Evolutionary conservation across 2,888 invertebrate genomes (phyloP).

Genomic region (Alentia gelatinosa): DNA sequence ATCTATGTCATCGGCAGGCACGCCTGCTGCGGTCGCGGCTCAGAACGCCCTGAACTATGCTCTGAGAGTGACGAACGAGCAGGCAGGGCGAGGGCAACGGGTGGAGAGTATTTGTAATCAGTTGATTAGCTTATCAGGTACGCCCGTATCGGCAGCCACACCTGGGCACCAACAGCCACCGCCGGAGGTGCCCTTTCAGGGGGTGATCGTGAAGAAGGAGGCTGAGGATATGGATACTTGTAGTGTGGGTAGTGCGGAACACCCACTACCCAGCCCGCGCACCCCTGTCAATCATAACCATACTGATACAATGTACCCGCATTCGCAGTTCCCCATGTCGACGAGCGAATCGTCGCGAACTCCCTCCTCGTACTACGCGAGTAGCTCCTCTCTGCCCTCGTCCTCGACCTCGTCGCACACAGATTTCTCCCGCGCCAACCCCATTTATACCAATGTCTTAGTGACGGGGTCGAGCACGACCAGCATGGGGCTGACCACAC

Average conservation of each 20-base stretch:
- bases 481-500: not conserved
- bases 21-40: slow-evolving; percentile 63
- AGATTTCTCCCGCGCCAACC: slow-evolving; percentile 1
- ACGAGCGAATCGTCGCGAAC: not conserved
- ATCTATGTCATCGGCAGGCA: not conserved
- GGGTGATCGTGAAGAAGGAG: slow-evolving; percentile 63
- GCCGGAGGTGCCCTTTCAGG: slow-evolving; percentile 50
- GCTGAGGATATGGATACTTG: slow-evolving; percentile 50
- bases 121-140: slow-evolving; percentile 64
- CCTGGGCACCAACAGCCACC: slow-evolving; percentile 18
- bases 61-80: not conserved
- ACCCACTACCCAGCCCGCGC: slow-evolving; percentile 20
- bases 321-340: slow-evolving; percentile 10
- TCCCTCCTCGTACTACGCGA: not conserved
- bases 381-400: not conserved
- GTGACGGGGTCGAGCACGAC: not conserved
- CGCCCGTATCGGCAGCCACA: slow-evolving; percentile 38
- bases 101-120: slow-evolving; percentile 71
- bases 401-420: not conserved
- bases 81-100: slow-evolving; percentile 55
- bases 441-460: slow-evolving; percentile 17
- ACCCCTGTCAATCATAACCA: not conserved
- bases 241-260: slow-evolving; percentile 20
- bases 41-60: slow-evolving; percentile 58
- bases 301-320: slow-evolving; percentile 15